Evolutionary conservation across 2,797 vertebrate species (phyloP).

Genomic region (Morus bassanus): DNA sequence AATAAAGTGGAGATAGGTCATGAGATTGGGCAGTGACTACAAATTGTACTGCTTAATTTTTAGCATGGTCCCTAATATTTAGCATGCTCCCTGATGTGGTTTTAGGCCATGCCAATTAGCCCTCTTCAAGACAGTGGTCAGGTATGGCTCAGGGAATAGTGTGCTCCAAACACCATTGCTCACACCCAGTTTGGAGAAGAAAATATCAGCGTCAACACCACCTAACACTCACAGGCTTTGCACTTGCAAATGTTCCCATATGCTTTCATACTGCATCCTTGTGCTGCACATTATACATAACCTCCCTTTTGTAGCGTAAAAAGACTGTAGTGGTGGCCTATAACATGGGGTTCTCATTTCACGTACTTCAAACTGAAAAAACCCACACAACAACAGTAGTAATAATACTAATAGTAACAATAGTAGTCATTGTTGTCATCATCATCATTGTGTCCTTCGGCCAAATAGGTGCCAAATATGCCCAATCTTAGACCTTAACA

Average conservation of each 20-base stretch:
- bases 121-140: neutral
- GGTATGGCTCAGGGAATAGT: neutral
- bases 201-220: neutral
- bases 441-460: neutral
- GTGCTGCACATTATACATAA: neutral
- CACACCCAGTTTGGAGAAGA: neutral
- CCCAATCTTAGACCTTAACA: neutral
- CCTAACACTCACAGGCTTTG: neutral
- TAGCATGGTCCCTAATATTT: neutral
- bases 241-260: accelerated
- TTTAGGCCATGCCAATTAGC: neutral
- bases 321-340: neutral
- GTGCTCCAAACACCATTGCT: neutral
- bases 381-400: accelerated
- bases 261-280: neutral
- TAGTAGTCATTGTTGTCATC: neutral
- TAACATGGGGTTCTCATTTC: neutral
- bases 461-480: neutral
- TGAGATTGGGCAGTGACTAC: neutral
- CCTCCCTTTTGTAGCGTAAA: neutral
- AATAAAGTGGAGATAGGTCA: neutral
- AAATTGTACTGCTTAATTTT: neutral
- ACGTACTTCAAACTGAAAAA: neutral
- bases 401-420: neutral
- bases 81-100: neutral